These are phyloP conservation scores for Chlamydotis undulata DNA, from an alignment of 2,113 vertebrate genomes.

Conservation along the genomic window DNA sequence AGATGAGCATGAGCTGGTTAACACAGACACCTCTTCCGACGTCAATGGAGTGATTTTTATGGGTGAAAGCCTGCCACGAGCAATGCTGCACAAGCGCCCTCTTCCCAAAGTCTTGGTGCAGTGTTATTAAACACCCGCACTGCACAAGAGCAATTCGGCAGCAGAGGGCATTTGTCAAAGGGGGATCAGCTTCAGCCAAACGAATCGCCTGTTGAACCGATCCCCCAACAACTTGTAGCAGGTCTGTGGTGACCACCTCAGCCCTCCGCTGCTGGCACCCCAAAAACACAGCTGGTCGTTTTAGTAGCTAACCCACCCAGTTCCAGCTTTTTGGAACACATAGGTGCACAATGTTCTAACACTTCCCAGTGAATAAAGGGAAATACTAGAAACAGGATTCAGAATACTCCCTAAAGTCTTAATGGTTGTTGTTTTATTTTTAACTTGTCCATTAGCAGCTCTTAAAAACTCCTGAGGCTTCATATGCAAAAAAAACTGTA, in stretches of 20 bases:
- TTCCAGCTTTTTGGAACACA: background rate
- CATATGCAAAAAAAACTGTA: background rate
- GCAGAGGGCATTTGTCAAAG: background rate
- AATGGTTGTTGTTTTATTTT: background rate
- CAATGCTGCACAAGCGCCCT: background rate
- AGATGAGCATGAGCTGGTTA: background rate
- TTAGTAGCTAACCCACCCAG: background rate
- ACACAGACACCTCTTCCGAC: background rate
- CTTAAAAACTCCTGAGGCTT: background rate
- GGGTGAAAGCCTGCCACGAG: background rate
- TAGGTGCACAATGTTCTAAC: rapidly evolving
- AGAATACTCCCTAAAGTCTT: background rate
- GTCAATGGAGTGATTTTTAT: background rate
- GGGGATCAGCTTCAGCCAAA: background rate
- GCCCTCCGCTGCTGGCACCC: background rate
- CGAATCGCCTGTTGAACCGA: background rate
- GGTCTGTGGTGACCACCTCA: background rate
- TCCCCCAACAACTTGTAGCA: rapidly evolving
- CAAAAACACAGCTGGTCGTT: rapidly evolving
- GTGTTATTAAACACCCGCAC: background rate
- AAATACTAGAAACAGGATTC: background rate
- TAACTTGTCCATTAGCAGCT: constrained; percentile 1
- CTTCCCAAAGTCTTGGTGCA: background rate
- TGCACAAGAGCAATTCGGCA: background rate
- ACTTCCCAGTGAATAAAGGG: background rate